Percentiles rank a stretch among this genome's conserved stretches.
phyloP scores from a whole-genome alignment of 2,797 vertebrate genomes.

The Manis javanica region DNA sequence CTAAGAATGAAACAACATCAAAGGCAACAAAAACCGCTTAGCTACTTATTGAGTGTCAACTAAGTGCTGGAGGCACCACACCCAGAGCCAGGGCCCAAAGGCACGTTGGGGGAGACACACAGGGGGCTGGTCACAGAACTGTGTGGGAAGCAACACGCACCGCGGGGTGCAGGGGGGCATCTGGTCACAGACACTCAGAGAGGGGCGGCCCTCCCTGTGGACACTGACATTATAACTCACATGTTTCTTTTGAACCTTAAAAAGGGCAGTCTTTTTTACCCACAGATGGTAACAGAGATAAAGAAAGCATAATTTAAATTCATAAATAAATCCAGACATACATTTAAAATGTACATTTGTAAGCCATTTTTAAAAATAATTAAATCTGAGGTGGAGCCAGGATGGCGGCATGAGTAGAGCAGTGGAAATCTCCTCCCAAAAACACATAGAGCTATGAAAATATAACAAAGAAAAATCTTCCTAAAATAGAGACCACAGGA shows the following conservation, averaged over 20 bases:
- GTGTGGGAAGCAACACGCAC: rapidly evolving
- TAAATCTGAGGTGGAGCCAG: too few species aligned
- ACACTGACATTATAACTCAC: background rate
- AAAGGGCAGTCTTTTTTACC: background rate
- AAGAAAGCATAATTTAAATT: conserved; percentile 19
- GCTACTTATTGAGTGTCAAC: background rate
- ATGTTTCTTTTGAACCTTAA: background rate
- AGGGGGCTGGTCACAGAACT: background rate
- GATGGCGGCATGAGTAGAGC: too few species aligned
- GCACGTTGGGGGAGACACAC: background rate
- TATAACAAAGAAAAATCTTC: too few species aligned
- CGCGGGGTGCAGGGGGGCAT: rapidly evolving
- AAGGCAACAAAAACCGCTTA: background rate
- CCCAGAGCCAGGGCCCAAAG: background rate
- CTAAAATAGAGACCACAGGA: too few species aligned
- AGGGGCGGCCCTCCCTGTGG: background rate
- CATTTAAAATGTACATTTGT: background rate
- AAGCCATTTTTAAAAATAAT: background rate
- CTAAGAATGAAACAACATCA: background rate
- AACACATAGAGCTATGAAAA: too few species aligned
- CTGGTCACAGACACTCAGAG: rapidly evolving
- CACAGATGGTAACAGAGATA: rapidly evolving
- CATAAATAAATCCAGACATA: background rate
- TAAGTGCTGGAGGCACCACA: background rate
- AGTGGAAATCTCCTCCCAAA: too few species aligned